These are phyloP conservation scores for Sminthopsis crassicaudata DNA, from an alignment of 2,113 vertebrate species.

Conservation along the genomic window DNA sequence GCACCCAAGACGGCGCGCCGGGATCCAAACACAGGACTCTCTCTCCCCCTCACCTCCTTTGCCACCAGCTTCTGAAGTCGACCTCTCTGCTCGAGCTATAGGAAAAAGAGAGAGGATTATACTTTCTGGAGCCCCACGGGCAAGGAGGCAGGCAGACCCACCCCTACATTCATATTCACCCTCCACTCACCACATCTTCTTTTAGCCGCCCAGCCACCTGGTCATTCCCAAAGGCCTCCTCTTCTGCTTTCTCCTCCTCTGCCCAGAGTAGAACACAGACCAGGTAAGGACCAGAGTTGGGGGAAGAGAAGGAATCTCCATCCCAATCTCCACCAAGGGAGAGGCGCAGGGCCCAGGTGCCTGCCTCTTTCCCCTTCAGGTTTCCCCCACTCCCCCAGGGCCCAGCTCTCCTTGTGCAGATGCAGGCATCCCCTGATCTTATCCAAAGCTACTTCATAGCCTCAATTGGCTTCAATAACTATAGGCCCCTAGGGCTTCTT, in stretches of 20 bases:
- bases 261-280: conserved; percentile 37
- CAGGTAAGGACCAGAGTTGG: neutral
- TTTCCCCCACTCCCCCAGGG: neutral
- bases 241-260: conserved; percentile 92
- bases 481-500: neutral
- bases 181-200: conserved; percentile 92
- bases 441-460: neutral
- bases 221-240: conserved; percentile 85
- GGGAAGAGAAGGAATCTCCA: neutral
- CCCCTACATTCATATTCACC: no score
- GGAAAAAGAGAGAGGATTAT: neutral
- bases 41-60: conserved; percentile 88
- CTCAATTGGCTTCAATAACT: neutral
- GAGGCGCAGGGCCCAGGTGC: neutral
- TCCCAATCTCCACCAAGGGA: neutral
- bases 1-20: neutral
- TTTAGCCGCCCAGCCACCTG: conserved; percentile 91
- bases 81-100: conserved; percentile 94
- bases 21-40: neutral
- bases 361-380: neutral
- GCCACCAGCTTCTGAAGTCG: conserved; percentile 92
- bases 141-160: rapidly evolving
- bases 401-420: neutral
- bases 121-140: rapidly evolving
- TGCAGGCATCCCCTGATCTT: neutral